Percentiles rank a stretch among this genome's conserved stretches.
phyloP scores from a whole-genome alignment of 1,140 invertebrate species.

The Brachionus manjavacas region DNA sequence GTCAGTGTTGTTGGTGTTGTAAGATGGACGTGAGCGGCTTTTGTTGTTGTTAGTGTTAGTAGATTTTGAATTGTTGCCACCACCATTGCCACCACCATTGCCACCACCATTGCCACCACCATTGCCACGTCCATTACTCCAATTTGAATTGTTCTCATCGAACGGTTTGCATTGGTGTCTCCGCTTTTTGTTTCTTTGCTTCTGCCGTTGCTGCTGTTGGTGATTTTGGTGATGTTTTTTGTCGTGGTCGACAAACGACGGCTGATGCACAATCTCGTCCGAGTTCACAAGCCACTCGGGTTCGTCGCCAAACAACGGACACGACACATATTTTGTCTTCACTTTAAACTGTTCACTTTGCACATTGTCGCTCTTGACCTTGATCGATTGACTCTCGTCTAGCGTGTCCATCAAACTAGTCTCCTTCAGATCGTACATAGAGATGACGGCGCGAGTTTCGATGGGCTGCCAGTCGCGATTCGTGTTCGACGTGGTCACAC shows the following conservation, averaged over 20 bases:
- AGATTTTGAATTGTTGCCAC: too few relatives aligned
- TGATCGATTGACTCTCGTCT: neutral
- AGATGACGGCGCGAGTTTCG: neutral
- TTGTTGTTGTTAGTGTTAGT: neutral
- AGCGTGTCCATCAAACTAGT: neutral
- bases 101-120: neutral
- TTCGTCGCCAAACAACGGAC: neutral
- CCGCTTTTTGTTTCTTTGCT: neutral
- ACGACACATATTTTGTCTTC: neutral
- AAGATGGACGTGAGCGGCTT: too few relatives aligned
- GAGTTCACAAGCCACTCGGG: neutral
- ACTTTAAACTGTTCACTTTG: neutral
- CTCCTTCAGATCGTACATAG: neutral
- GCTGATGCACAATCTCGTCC: neutral
- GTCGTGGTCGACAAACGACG: neutral
- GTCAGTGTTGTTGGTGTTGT: too few relatives aligned
- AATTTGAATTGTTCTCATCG: neutral
- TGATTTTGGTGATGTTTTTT: neutral
- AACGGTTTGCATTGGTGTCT: neutral
- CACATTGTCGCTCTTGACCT: neutral
- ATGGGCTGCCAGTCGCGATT: conserved; percentile 1
- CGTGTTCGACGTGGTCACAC: neutral
- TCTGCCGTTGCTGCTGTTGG: too few relatives aligned
- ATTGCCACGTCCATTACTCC: neutral
- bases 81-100: too few relatives aligned